Evolutionary conservation across 2,888 invertebrate genomes (phyloP), one percentile per base, ranked within the genome.

Genomic region (Antheraea yamamai): DNA sequence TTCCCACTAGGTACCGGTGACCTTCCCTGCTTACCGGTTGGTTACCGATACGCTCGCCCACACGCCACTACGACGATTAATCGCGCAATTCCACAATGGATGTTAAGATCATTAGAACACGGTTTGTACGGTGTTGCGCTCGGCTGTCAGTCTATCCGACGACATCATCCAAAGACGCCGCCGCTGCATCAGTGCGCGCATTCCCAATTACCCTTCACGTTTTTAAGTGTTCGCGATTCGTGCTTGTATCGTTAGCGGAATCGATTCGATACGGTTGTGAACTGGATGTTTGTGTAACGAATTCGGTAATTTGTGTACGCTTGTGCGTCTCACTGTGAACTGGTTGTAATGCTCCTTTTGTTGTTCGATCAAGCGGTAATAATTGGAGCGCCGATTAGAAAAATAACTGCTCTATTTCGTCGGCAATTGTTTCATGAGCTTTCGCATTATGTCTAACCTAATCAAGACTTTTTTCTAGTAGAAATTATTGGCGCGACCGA

Each of bases 141-240:
- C 81, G 86, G 84, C 81, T 87, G 90, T 91, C 93, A 94, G 94
- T 94, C 91, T 88, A 83, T 82, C 81, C 90, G 86, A 88, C 91
- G 92, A 90, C 92, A 91, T 87, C 91, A 88, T 87, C 88, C 87
- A 91, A 88, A 89, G 85, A 88, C 89, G 89, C 86, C 87, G 88
- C 85, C 87, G 88, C 85, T 85, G 86, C 84, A 81, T 83, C 85
- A 86, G 88, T 84, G 87, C 85, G 88, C 85, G 82, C 78, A 80
- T 81, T 75, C 76, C 79, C 79, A 81, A 82, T 82, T 81, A 77
- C 78, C 79, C 82, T 75, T 82, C 81, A 83, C 81, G 83, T 84
- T 84, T 83, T 70, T 70, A 10, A 35, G 20, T n/a, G 70, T 70
- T 70, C 35, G 39, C 20, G 14, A 20, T 39, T 7, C 20, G n/a